phyloP scores from a whole-genome alignment of 2,888 invertebrate genomes.

The Caenorhabditis afra region DNA sequence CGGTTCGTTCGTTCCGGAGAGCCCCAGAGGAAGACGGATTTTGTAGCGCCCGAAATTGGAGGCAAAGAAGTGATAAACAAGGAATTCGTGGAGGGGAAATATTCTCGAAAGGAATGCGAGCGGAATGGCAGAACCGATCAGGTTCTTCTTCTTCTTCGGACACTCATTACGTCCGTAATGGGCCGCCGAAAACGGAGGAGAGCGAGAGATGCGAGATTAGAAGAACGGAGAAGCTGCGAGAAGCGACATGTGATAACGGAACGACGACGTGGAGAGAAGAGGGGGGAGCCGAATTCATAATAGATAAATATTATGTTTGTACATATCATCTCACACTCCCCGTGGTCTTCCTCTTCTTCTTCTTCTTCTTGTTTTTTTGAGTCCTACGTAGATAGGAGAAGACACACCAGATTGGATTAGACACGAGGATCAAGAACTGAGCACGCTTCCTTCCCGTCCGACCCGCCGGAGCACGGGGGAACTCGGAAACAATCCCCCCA shows the following conservation, averaged over 20 bases:
- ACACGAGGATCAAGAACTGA: not conserved
- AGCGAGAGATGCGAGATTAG: not conserved
- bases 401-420: constrained; percentile 18
- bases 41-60: constrained; percentile 10
- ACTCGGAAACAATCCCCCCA: too few relatives aligned
- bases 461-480: too few relatives aligned
- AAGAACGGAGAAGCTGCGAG: too few relatives aligned
- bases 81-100: not conserved
- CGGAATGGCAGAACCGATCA: too few relatives aligned
- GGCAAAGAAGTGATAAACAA: constrained; percentile 1
- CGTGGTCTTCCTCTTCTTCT: constrained; percentile 15
- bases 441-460: not conserved
- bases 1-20: too few relatives aligned
- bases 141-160: too few relatives aligned
- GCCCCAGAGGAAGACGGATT: not conserved
- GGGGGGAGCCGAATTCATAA: constrained; percentile 11
- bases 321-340: not conserved
- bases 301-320: constrained; percentile 30
- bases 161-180: not conserved
- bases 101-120: too few relatives aligned
- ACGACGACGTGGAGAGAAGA: not conserved
- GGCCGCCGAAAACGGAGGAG: not conserved
- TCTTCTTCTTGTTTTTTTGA: too few relatives aligned
- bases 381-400: constrained; percentile 15
- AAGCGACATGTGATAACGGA: constrained; percentile 11